Conservation (phyloP, 2,797 vertebrate species). For the Erethizon dorsatum region DNA sequence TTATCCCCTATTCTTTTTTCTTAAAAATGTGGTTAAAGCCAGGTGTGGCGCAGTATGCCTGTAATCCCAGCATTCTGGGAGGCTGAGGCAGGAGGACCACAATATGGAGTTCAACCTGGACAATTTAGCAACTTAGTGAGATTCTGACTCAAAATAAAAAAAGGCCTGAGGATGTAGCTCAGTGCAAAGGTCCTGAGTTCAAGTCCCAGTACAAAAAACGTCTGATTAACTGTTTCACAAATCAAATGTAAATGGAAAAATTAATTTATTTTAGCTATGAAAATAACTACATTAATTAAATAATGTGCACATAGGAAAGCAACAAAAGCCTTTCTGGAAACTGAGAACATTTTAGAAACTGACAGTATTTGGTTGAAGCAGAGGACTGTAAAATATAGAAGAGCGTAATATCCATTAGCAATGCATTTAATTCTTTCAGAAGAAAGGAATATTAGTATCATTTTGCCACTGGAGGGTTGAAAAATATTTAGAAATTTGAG, state of each 20-base stretch:
- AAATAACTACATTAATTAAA: slow-evolving; percentile 13
- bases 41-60: neutral
- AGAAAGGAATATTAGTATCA: neutral
- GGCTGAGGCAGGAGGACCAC: neutral
- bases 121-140: neutral
- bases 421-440: neutral
- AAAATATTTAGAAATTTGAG: neutral
- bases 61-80: neutral
- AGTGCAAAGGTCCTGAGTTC: neutral
- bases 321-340: neutral
- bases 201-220: neutral
- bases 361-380: neutral
- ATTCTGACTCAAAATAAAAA: neutral
- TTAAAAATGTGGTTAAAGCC: slow-evolving; percentile 1
- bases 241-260: neutral
- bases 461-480: neutral
- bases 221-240: neutral
- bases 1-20: neutral
- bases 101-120: neutral
- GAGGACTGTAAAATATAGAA: neutral
- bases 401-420: neutral
- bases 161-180: neutral
- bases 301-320: slow-evolving; percentile 2
- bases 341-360: slow-evolving; percentile 16
- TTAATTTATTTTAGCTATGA: slow-evolving; percentile 50